Evolutionary conservation across 1,140 invertebrate species (phyloP).

Genomic region (Sycobia sp.): DNA sequence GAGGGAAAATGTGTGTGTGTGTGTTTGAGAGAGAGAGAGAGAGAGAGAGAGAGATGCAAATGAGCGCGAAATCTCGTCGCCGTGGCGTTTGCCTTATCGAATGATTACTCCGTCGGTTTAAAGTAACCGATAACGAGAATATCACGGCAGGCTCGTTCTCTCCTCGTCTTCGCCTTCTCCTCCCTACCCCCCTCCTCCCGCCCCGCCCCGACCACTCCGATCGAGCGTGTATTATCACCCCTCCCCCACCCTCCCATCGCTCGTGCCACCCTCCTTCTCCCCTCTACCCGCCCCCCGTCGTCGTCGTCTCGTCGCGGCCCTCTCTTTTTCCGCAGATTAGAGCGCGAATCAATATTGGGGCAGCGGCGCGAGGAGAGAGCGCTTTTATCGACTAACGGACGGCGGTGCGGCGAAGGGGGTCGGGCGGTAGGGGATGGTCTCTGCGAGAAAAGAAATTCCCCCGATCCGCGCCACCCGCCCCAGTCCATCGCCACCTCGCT

Average conservation of each 20-base stretch:
- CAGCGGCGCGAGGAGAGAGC: conserved; percentile 57
- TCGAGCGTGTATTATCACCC: too few relatives aligned
- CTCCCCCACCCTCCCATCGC: conserved; percentile 1
- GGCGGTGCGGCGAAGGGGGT: neutral
- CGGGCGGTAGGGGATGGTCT: conserved; percentile 2
- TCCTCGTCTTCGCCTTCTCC: too few relatives aligned
- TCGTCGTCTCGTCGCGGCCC: neutral
- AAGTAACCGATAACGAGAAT: conserved; percentile 19
- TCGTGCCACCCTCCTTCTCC: conserved; percentile 10
- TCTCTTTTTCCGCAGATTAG: conserved; percentile 56
- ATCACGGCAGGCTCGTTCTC: conserved; percentile 8
- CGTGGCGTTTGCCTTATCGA: conserved; percentile 16
- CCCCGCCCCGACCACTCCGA: too few relatives aligned
- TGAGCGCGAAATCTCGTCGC: neutral
- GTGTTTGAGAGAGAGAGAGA: too few relatives aligned
- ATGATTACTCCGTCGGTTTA: conserved; percentile 27
- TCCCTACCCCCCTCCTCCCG: neutral
- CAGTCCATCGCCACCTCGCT: too few relatives aligned
- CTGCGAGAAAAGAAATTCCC: conserved; percentile 48
- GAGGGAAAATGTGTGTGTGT: too few relatives aligned
- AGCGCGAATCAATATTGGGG: conserved; percentile 62
- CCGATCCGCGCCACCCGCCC: too few relatives aligned
- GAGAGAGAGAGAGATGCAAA: too few relatives aligned
- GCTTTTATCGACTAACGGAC: conserved; percentile 53
- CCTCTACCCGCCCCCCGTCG: too few relatives aligned